Evolutionary conservation across 1,140 invertebrate species (phyloP).

Genomic region (Saxidomus purpurata): DNA sequence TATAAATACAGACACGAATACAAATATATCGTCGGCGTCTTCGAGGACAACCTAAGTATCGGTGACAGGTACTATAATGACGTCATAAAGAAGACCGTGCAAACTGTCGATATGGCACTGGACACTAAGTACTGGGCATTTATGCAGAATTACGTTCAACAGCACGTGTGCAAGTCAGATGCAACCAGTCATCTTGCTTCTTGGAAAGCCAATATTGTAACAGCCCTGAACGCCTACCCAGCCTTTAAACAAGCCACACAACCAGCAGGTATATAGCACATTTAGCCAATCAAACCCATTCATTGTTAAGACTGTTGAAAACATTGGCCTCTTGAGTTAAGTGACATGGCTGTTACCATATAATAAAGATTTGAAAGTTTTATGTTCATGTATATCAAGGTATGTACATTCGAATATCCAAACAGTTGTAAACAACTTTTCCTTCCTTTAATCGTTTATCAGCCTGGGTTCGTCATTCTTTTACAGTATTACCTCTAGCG

Average conservation of each 20-base stretch:
- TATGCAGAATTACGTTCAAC: not conserved
- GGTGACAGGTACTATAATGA: constrained; percentile 68
- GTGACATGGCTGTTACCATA: too few species aligned
- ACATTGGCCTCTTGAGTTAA: too few species aligned
- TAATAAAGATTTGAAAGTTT: too few species aligned
- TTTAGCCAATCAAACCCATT: too few species aligned
- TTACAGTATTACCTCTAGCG: constrained; percentile 19
- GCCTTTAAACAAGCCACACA: constrained; percentile 14
- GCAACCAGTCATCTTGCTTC: constrained; percentile 62
- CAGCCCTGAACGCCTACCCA: constrained; percentile 34
- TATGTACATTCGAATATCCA: too few species aligned
- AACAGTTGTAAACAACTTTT: too few species aligned
- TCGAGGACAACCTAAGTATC: constrained; percentile 53
- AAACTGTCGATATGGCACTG: constrained; percentile 64
- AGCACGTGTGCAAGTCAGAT: constrained; percentile 25
- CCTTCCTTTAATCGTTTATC: too few species aligned
- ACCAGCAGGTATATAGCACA: constrained; percentile 37
- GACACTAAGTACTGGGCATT: constrained; percentile 67
- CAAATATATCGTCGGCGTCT: constrained; percentile 65
- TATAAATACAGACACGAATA: constrained; percentile 67
- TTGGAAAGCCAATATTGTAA: constrained; percentile 45
- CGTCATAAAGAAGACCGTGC: constrained; percentile 66
- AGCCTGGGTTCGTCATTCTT: too few species aligned
- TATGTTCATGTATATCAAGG: too few species aligned
- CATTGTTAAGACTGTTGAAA: too few species aligned